Base-by-base conservation (phyloP, 2,113 vertebrate genomes). In the Struthio camelus region DNA sequence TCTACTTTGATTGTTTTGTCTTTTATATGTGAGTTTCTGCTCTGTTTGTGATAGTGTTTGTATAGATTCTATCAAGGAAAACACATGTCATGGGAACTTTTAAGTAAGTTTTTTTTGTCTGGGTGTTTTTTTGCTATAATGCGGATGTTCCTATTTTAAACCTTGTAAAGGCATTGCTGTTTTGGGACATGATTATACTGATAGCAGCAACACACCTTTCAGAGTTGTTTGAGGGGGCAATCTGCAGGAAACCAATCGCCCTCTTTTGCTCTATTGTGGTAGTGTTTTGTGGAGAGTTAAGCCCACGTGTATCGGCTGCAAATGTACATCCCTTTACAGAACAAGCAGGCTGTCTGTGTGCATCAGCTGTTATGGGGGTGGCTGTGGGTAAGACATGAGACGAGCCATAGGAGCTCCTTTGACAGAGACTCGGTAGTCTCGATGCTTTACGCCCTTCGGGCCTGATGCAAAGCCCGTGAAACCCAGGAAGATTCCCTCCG, bases 321-420 rank as follows among this genome's bases (percentile, higher is more conserved):
- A 94, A 79, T 87, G 89, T 91, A 79, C 94, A 88, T 90, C 93
- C 79, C 51, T 88, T 46, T 71, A 84, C n/a, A 81, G 95, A 94
- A 84, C 86, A 84, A 92, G 88, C 88, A 96, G 51, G 61, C 89
- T 94, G 90, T 64, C 85, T 91, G 44, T 3, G 18, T 95, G 93
- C 93, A 90, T 95, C 91, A 95, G 78, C 94, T 97, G 95, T 94
- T 94, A 84, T 7, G 89, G 94, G 85, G 93, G 75, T 96, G 94
- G 81, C 85, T 93, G 85, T 91, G 93, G 87, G 81, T 94, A 91
- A 93, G 94, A 77, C 61, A 81, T 86, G 86, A 86, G 86, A 85
- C 53, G 75, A 73, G 73, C 77, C 69, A 5, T 95, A 92, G 95
- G 89, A 91, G 62, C 84, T 96, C 53, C 84, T 92, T 79, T 61